A percentile compares a stretch with the other conserved stretches of the same genome.
Evolutionary conservation across 2,113 vertebrate genomes (phyloP).

Genomic region (Neofelis nebulosa): DNA sequence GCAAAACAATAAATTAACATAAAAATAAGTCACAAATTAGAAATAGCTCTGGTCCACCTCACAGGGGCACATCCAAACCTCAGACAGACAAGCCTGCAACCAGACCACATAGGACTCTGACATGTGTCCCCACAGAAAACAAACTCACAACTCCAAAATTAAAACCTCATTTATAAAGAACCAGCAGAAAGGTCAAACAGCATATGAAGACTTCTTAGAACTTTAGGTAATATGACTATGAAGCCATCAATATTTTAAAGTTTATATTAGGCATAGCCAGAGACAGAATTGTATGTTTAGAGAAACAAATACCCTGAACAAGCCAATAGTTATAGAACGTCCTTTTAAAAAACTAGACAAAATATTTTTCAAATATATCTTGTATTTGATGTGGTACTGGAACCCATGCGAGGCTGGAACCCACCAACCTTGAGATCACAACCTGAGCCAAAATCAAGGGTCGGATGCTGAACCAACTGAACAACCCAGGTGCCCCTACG

Average conservation of each 20-base stretch:
- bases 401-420: no score
- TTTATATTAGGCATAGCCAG: background rate
- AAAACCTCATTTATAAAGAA: background rate
- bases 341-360: background rate
- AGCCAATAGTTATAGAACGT: background rate
- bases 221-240: background rate
- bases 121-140: background rate
- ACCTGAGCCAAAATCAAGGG: no score
- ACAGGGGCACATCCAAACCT: background rate
- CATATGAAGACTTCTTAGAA: background rate
- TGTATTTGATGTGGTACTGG: background rate
- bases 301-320: background rate
- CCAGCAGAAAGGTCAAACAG: background rate
- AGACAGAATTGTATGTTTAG: background rate
- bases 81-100: background rate
- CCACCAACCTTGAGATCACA: no score
- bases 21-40: background rate
- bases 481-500: no score
- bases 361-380: background rate
- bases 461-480: no score
- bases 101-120: background rate
- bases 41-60: background rate
- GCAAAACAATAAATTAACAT: background rate
- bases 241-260: background rate
- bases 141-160: background rate